Evolutionary conservation across 2,113 vertebrate genomes (phyloP).

Genomic region (Sander lucioperca): DNA sequence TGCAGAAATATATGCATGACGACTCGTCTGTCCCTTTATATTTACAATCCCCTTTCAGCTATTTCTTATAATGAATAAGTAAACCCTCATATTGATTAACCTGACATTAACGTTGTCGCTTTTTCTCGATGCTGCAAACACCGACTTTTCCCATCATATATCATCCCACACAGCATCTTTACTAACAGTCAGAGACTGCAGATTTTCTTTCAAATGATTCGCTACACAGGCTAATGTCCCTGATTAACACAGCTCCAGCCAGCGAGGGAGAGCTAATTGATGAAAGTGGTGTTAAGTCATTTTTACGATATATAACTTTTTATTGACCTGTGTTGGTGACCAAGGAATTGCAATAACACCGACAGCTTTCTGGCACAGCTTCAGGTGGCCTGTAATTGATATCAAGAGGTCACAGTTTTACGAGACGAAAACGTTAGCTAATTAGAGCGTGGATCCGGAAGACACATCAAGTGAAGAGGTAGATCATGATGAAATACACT

Average conservation of each 20-base stretch:
- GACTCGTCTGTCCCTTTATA: constrained; percentile 17
- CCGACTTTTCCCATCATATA: constrained; percentile 13
- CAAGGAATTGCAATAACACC: constrained; percentile 40
- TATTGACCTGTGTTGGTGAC: constrained; percentile 68
- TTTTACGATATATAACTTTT: constrained; percentile 63
- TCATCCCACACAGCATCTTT: constrained; percentile 19
- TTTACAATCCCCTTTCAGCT: constrained; percentile 11
- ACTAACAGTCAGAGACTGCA: constrained; percentile 31
- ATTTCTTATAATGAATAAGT: constrained; percentile 14
- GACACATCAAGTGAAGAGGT: constrained; percentile 42
- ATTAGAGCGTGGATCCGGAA: constrained; percentile 61
- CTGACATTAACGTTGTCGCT: constrained; percentile 16
- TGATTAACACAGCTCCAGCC: constrained; percentile 51
- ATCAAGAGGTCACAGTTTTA: constrained; percentile 61
- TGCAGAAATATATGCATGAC: constrained; percentile 22
- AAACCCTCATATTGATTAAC: constrained; percentile 28
- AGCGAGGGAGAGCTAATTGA: constrained; percentile 55
- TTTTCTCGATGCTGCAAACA: constrained; percentile 46
- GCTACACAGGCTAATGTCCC: constrained; percentile 34
- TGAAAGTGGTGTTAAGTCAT: constrained; percentile 68
- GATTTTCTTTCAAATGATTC: constrained; percentile 16
- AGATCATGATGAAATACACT: constrained; percentile 46
- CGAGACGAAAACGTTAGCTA: constrained; percentile 60
- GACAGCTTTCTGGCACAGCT: constrained; percentile 56
- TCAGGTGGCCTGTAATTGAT: constrained; percentile 41